Base-by-base conservation (phyloP, 2,888 invertebrate species). In the Epistrophella euchroma region DNA sequence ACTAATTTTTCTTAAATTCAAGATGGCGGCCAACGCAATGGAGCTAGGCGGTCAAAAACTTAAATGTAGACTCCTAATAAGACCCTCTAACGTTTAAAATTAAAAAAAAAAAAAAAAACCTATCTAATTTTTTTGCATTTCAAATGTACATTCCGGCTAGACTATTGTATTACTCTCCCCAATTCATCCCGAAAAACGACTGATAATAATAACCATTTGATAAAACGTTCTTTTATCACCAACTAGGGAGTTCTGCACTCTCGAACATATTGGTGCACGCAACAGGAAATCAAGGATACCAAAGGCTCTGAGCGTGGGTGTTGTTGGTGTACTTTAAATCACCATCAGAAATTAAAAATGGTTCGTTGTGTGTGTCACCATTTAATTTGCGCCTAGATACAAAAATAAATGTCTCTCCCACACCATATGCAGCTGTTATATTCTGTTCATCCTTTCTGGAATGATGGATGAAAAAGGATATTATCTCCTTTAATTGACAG, bases 381-480 rank as follows among this genome's bases (percentile, higher is more conserved):
- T 75, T 79, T 71, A 79, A 66, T 74, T 71, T 84, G 62, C 60
- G 74, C 83, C 66, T 64, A 78, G 22, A 73, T 35, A 68, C 62
- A 45, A 60, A 32, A 45, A 47, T 15, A 25, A 52, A 47, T 32
- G 17, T 45, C 64, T 9, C n/a, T 32, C 2, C 40, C 40, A 17
- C 22, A 13, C 15, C 50, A 25, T 15, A n/a, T 10, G 32, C 43
- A 9, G 40, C 19, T 22, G 22, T 32, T n/a, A n/a, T n/a, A n/a
- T n/a, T 32, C 25, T 52, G 52, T 58, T 15, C 40, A 15, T 52
- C 19, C 50, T 22, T 25, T 58, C 37, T 28, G 37, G 76, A 52
- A 68, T 82, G 82, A 84, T 75, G 74, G 56, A 84, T 84, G 79
- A 84, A 84, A 79, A 84, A 75, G 79, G 84, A 79, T 79, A 79